phyloP scores from a whole-genome alignment of 2,888 invertebrate species.

The Erynnis tages region DNA sequence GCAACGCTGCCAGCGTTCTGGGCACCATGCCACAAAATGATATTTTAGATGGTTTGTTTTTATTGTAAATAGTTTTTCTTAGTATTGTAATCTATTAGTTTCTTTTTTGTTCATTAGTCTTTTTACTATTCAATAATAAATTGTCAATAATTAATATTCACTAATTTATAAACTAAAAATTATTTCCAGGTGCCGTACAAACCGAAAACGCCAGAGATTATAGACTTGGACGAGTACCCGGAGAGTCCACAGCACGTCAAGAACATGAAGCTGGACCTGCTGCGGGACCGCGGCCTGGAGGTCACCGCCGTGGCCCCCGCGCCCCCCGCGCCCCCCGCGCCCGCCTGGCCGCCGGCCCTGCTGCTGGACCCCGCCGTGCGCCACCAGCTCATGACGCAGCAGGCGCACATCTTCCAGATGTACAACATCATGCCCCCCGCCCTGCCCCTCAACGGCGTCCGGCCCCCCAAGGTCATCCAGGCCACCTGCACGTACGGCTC shows the following conservation, averaged over 20 bases:
- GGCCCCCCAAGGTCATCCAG: constrained; percentile 81
- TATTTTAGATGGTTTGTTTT: too few species aligned
- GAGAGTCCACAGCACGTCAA: constrained; percentile 74
- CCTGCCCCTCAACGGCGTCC: constrained; percentile 53
- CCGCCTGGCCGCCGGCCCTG: constrained; percentile 72
- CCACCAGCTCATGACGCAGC: constrained; percentile 75
- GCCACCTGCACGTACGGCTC: constrained; percentile 84
- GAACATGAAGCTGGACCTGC: constrained; percentile 87
- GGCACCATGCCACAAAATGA: too few species aligned
- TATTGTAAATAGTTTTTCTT: too few species aligned
- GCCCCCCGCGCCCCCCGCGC: constrained; percentile 83
- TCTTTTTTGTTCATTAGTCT: too few species aligned
- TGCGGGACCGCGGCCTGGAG: constrained; percentile 88
- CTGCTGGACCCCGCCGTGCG: constrained; percentile 64
- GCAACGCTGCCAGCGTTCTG: too few species aligned
- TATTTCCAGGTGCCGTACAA: constrained; percentile 80
- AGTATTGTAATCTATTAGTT: too few species aligned
- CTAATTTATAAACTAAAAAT: too few species aligned
- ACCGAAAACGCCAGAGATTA: constrained; percentile 84
- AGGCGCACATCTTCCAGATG: constrained; percentile 70
- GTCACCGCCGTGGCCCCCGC: constrained; percentile 83
- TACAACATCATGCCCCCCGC: constrained; percentile 60
- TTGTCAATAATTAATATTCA: too few species aligned
- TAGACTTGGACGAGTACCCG: constrained; percentile 82
- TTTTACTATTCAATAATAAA: too few species aligned